Conservation (phyloP, 2,113 vertebrate genomes). For the Cygnus atratus region DNA sequence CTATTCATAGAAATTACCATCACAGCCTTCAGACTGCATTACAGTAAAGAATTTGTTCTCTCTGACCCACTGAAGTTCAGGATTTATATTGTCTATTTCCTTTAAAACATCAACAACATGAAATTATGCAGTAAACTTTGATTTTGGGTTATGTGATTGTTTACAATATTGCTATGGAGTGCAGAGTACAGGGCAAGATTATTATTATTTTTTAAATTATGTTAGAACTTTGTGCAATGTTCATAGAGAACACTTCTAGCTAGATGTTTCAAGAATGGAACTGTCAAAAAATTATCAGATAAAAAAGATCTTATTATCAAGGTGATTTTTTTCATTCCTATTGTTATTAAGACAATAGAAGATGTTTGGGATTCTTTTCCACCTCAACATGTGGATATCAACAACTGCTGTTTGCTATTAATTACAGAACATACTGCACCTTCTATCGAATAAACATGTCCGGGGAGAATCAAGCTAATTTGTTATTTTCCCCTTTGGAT, state of each 20-base stretch:
- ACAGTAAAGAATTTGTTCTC: not conserved
- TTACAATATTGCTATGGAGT: not conserved
- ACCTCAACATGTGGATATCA: not conserved
- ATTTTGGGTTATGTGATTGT: not conserved
- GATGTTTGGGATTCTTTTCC: slow-evolving; percentile 9
- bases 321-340: not conserved
- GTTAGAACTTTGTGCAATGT: not conserved
- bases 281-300: not conserved
- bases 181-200: not conserved
- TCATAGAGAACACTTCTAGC: not conserved
- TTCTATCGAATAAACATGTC: slow-evolving; percentile 15
- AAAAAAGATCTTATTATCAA: not conserved
- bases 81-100: not conserved
- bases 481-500: slow-evolving; percentile 40
- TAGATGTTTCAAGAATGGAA: not conserved
- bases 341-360: not conserved
- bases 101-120: not conserved
- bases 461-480: slow-evolving; percentile 31
- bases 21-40: not conserved
- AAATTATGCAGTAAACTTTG: not conserved
- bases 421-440: slow-evolving; percentile 44
- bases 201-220: not conserved
- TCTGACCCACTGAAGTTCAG: slow-evolving; percentile 15
- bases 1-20: not conserved
- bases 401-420: slow-evolving; percentile 56